Percentiles rank a stretch among this genome's conserved stretches.
These are phyloP conservation scores for Rhogogaster chlorosoma DNA, from an alignment of 2,888 invertebrate genomes.

Conservation along the genomic window DNA sequence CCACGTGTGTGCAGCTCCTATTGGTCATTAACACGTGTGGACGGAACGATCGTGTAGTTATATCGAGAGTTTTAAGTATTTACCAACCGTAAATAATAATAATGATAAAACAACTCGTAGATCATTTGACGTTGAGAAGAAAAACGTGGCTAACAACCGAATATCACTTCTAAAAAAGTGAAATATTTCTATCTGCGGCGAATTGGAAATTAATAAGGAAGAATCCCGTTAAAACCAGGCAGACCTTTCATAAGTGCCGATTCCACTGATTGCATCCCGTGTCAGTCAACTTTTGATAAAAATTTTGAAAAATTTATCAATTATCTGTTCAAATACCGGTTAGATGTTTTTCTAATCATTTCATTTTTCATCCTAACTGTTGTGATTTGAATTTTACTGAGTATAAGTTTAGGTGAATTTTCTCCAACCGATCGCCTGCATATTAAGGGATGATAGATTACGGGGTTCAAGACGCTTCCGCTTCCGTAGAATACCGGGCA, in stretches of 20 bases:
- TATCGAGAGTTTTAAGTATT: constrained; percentile 5
- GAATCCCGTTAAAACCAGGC: background rate
- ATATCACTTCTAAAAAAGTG: background rate
- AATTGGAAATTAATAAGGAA: background rate
- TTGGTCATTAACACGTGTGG: constrained; percentile 32
- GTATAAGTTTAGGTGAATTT: background rate
- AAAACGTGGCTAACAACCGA: background rate
- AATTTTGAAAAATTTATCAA: background rate
- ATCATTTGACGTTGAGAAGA: background rate
- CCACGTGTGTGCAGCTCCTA: background rate
- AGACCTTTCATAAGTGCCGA: background rate
- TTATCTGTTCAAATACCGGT: background rate
- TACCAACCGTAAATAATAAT: constrained; percentile 13
- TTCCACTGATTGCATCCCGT: background rate
- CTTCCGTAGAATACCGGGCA: background rate
- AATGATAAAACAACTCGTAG: background rate
- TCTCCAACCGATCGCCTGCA: background rate
- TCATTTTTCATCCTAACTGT: background rate
- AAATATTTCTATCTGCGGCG: background rate
- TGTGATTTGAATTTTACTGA: background rate
- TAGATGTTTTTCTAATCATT: background rate
- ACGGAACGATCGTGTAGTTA: background rate
- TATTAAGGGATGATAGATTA: background rate
- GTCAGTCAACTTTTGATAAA: background rate
- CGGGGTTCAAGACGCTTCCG: background rate